Base-by-base conservation (phyloP, 2,113 vertebrate genomes). In the Toxotes jaculatrix region DNA sequence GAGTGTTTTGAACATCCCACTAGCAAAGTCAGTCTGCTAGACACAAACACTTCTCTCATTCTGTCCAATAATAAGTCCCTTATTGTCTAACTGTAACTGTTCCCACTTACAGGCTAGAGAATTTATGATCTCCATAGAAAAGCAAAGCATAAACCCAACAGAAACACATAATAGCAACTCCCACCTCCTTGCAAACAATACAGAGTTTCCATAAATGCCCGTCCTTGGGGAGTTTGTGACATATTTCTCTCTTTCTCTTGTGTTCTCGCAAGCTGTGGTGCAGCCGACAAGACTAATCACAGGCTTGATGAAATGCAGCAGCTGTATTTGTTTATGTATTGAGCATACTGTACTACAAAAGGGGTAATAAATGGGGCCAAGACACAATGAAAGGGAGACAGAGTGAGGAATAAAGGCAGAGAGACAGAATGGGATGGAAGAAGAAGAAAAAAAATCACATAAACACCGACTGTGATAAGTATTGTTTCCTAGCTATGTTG, bases 261-360 rank as follows among this genome's bases (percentile, higher is more conserved):
- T 72, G 79, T 74, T 62, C 62, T 89, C 11, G 17, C 59, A 70
- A 70, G 68, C 62, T 82, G 84, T 5, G 80, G 77, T 74, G 79
- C 68, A 77, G 80, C 68, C 80, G 8, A 84, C 83, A 61, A 75
- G 62, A 78, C 80, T 86, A 87, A 90, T 93, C 84, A 82, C 76
- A 86, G 79, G 63, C 68, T 19, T 53, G 84, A 85, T 85, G 82
- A 87, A 85, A 88, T 38, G 85, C 88, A 68, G 88, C 90, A 89
- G 90, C 88, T 90, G 84, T 90, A 84, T 93, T 91, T 94, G 88
- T 92, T 93, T 92, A 87, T 87, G 78, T 74, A 72, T 88, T 69
- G 63, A 74, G 78, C 74, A 72, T 80, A 75, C 86, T 83, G 76
- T 82, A 75, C 62, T 74, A 80, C 81, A 88, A 80, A 78, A 74